Evolutionary conservation across 2,113 vertebrate species (phyloP).

Genomic region (Archilochus colubris): DNA sequence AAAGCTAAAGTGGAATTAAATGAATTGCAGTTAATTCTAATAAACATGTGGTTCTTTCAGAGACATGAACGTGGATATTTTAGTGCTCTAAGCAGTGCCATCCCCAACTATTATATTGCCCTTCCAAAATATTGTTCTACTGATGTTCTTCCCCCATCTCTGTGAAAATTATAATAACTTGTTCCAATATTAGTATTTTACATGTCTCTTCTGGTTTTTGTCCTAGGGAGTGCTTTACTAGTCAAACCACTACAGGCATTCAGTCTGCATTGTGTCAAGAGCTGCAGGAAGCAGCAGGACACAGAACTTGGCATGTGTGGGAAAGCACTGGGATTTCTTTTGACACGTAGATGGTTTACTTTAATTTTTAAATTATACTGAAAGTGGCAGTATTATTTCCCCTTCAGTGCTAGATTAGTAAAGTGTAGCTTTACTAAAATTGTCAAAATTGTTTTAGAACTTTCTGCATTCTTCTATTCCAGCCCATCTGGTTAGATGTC

Average conservation of each 20-base stretch:
- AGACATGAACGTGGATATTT: not conserved
- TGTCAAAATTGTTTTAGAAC: not conserved
- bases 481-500: not conserved
- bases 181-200: not conserved
- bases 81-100: not conserved
- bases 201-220: not conserved
- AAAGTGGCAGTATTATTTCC: not conserved
- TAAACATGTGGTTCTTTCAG: not conserved
- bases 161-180: not conserved
- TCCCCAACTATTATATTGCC: not conserved
- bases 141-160: not conserved
- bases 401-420: not conserved
- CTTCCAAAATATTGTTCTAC: not conserved
- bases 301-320: not conserved
- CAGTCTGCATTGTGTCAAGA: not conserved
- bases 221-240: not conserved
- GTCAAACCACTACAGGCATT: not conserved
- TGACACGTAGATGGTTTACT: not conserved
- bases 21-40: not conserved
- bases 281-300: not conserved
- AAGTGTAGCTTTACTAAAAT: no score
- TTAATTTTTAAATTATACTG: not conserved
- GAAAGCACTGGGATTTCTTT: not conserved
- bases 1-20: not conserved
- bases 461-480: not conserved